Evolutionary conservation across 1,140 invertebrate genomes (phyloP).

Genomic region (Nixonia krombeini): DNA sequence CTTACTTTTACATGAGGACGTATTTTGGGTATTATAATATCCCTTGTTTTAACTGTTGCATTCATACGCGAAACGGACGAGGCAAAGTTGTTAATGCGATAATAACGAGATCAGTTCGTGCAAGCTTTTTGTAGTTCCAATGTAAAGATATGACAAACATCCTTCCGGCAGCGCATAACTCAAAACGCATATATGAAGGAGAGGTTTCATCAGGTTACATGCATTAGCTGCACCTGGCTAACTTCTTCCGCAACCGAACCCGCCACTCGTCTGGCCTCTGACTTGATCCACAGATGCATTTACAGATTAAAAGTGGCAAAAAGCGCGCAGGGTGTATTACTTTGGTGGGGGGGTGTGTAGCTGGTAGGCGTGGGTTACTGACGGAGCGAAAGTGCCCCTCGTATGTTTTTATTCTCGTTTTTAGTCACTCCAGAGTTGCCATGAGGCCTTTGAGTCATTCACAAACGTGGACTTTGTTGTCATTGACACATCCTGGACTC

Average conservation of each 20-base stretch:
- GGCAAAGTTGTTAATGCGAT: too few relatives aligned
- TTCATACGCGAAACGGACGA: too few relatives aligned
- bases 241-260: constrained; percentile 23
- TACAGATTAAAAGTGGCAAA: constrained; percentile 63
- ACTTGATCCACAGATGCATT: constrained; percentile 51
- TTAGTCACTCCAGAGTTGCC: constrained; percentile 6
- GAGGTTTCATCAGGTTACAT: constrained; percentile 13
- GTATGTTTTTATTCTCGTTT: constrained; percentile 26
- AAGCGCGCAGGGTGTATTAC: constrained; percentile 53
- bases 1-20: too few relatives aligned
- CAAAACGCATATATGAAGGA: constrained; percentile 8
- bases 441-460: constrained; percentile 17
- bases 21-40: too few relatives aligned
- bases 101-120: too few relatives aligned
- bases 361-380: constrained; percentile 3
- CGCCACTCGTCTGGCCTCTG: constrained; percentile 19
- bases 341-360: constrained; percentile 21
- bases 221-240: constrained; percentile 15
- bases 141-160: too few relatives aligned
- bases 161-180: too few relatives aligned
- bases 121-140: too few relatives aligned
- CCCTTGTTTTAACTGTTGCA: too few relatives aligned
- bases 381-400: constrained; percentile 16
- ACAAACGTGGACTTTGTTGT: not conserved
- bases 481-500: not conserved